Percentiles rank a stretch among this genome's conserved stretches.
phyloP scores from a whole-genome alignment of 1,140 invertebrate genomes.

The Philotrypesis tridentata region DNA sequence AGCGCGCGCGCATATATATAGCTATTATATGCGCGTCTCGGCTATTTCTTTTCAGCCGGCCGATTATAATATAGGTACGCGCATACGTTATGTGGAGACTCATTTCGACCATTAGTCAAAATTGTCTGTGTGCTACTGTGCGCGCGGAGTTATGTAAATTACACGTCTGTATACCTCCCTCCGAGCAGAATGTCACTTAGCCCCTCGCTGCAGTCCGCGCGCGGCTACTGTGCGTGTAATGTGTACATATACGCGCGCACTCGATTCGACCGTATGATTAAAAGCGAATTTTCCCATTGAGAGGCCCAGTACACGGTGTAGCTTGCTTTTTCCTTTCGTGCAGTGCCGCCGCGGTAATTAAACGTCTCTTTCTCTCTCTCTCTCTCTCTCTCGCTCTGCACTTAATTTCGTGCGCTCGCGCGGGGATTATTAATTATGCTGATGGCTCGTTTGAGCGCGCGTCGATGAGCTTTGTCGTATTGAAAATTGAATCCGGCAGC shows the following conservation, averaged over 20 bases:
- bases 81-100: background rate
- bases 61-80: background rate
- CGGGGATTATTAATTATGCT: conserved; percentile 36
- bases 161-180: too few species aligned
- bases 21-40: background rate
- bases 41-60: background rate
- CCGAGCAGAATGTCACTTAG: too few species aligned
- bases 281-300: conserved; percentile 36
- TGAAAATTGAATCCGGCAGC: conserved; percentile 39
- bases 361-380: conserved; percentile 12
- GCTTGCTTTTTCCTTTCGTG: background rate
- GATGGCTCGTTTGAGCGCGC: conserved; percentile 34
- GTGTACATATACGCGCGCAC: background rate
- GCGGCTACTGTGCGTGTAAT: background rate
- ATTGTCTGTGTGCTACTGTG: background rate
- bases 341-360: conserved; percentile 30
- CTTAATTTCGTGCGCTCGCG: conserved; percentile 3
- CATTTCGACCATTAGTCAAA: conserved; percentile 44
- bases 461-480: conserved; percentile 43
- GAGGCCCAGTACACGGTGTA: background rate
- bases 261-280: conserved; percentile 28
- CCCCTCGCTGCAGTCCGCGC: too few species aligned
- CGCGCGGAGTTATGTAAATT: conserved; percentile 32
- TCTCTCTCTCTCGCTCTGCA: too few species aligned
- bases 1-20: too few species aligned